Conservation (phyloP, 1,140 invertebrate genomes). For the Nixonia krombeini region DNA sequence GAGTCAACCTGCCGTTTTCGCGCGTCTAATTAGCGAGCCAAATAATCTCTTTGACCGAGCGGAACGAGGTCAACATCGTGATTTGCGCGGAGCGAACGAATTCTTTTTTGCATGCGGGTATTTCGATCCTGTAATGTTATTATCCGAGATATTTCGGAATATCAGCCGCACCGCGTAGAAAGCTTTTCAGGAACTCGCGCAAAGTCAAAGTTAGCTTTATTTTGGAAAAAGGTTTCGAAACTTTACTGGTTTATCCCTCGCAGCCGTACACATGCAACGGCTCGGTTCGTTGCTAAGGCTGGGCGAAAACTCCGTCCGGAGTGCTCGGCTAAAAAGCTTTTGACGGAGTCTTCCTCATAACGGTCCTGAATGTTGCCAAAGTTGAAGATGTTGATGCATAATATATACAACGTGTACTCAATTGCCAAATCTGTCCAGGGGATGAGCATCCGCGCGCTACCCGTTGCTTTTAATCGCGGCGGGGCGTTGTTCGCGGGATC, state of each 20-base stretch:
- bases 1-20: too few relatives aligned
- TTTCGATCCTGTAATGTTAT: conserved; percentile 16
- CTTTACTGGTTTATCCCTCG: conserved; percentile 32
- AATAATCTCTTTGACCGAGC: too few relatives aligned
- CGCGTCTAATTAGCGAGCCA: too few relatives aligned
- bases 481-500: too few relatives aligned
- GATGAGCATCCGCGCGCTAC: too few relatives aligned
- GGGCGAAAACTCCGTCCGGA: conserved; percentile 27
- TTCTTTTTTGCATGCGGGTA: too few relatives aligned
- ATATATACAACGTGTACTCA: conserved; percentile 14
- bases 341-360: conserved; percentile 18
- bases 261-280: conserved; percentile 27
- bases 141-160: conserved; percentile 28
- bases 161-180: conserved; percentile 17
- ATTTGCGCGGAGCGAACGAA: too few relatives aligned
- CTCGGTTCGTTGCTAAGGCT: conserved; percentile 37
- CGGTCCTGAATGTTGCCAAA: conserved; percentile 27
- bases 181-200: conserved; percentile 12
- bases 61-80: too few relatives aligned
- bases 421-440: conserved; percentile 25
- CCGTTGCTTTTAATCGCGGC: too few relatives aligned
- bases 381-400: conserved; percentile 19
- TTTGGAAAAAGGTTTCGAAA: conserved; percentile 44
- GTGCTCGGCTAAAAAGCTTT: conserved; percentile 42
- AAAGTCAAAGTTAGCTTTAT: conserved; percentile 38